Conservation (phyloP, 2,113 vertebrate genomes). For the Zapus hudsonius region DNA sequence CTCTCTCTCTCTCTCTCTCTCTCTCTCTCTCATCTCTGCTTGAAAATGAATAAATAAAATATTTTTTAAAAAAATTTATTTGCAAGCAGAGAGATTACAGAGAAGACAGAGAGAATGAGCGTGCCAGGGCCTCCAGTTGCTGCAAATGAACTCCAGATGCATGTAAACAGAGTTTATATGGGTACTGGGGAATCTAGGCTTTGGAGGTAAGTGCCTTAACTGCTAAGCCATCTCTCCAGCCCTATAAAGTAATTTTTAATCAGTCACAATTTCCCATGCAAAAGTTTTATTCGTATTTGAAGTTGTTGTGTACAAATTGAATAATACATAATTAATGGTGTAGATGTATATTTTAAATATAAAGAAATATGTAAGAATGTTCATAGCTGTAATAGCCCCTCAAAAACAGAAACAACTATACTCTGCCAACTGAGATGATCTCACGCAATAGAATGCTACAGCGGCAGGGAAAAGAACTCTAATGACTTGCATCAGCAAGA, state of each 20-base stretch:
- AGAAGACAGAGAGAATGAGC: too few species aligned
- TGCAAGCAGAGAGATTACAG: too few species aligned
- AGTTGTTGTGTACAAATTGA: neutral
- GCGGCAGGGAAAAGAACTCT: neutral
- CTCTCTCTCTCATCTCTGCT: too few species aligned
- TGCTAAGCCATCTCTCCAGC: too few species aligned
- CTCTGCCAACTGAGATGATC: neutral
- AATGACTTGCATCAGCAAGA: slow-evolving; percentile 1
- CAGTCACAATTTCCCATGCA: slow-evolving; percentile 28
- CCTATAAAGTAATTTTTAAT: slow-evolving; percentile 27
- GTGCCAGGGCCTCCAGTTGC: too few species aligned
- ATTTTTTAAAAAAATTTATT: too few species aligned
- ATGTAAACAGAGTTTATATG: too few species aligned
- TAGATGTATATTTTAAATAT: slow-evolving; percentile 11
- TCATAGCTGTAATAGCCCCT: neutral
- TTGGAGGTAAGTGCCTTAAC: too few species aligned
- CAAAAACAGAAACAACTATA: slow-evolving; percentile 9
- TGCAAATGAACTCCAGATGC: too few species aligned
- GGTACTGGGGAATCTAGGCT: too few species aligned
- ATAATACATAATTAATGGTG: slow-evolving; percentile 44
- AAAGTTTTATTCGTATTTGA: slow-evolving; percentile 31
- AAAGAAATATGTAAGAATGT: neutral
- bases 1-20: too few species aligned
- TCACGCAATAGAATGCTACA: neutral
- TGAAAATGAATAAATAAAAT: too few species aligned